A percentile compares a stretch with the other conserved stretches of the same genome.
Conservation (phyloP, 2,888 invertebrate genomes). For the Lottia scabra region DNA sequence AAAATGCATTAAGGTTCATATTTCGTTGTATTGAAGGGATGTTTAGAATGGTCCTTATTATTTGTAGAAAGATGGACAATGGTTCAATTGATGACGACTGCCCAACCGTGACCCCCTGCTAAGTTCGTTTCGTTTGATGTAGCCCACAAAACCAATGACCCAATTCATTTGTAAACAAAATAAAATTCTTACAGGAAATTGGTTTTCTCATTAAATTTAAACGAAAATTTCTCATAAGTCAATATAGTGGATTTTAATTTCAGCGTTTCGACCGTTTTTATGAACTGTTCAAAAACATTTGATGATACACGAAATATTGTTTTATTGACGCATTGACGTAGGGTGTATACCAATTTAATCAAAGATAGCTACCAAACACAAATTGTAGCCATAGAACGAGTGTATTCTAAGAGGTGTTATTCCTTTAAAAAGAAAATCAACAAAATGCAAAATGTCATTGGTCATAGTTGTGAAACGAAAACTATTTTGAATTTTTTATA, state of each 20-base stretch:
- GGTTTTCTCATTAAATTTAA: not conserved
- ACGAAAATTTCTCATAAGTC: no score
- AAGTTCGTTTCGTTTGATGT: not conserved
- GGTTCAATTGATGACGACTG: not conserved
- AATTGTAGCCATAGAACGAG: no score
- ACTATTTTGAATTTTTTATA: not conserved
- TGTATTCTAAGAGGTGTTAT: no score
- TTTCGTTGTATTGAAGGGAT: not conserved
- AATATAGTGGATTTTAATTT: no score
- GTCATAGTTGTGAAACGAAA: not conserved
- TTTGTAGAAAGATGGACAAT: not conserved
- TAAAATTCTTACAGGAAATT: not conserved
- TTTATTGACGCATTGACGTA: no score
- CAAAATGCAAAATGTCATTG: no score
- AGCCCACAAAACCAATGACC: not conserved
- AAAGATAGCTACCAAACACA: no score
- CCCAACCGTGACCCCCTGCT: not conserved
- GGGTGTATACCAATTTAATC: no score
- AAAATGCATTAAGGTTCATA: not conserved
- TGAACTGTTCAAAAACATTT: no score
- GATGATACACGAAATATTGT: no score
- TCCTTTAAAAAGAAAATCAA: no score
- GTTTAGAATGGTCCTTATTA: not conserved
- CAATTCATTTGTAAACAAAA: not conserved
- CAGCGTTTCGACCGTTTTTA: no score